Evolutionary conservation across 1,140 invertebrate species (phyloP), one percentile per base, ranked within the genome.

Genomic region (Nilaparvata lugens): DNA sequence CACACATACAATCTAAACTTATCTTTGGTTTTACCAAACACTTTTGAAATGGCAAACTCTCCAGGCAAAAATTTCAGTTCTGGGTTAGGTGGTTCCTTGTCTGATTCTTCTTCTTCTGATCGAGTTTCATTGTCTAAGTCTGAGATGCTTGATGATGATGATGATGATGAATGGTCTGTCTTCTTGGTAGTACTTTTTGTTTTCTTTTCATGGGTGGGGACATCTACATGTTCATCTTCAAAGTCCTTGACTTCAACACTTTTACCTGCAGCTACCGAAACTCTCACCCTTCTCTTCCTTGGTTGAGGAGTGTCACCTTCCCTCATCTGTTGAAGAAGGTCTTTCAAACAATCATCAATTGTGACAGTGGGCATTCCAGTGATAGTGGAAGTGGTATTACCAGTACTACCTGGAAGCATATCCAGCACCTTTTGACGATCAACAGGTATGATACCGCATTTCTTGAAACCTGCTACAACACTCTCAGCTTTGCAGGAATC

Each of bases 401-500:
- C 14, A 28, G 21, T 25, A 25, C 21, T 24, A 9, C 25, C 19
- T 25, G 58, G 58, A 11, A 60, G 28, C 58, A 60, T 60, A 14
- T 38, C 23, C 9, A 60, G 28, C 13, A 69, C 65, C 56, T 64
- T 43, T 14, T 65, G 24, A 54, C 52, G 31, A 63, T 69, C 56
- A 7, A 70, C 31, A 11, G 69, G 69, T 52, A 63, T 38, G 25
- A 70, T 65, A 5, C 67, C 66, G 51, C 62, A 56, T 68, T 69
- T 60, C n/a, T 52, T 48, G 61, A 70, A 70, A 31, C 68, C 66
- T 31, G 61, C 35, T 19, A 35, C 55, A 14, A 67, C 58, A 63
- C 69, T 70, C 9, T 66, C 52, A 13, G 23, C 16, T 38, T 56
- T 63, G 42, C 31, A 65, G 60, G 48, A 51, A n/a, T 19, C 63